Base-by-base conservation (phyloP, 2,797 vertebrate genomes). In the Pyrocephalus nanus region DNA sequence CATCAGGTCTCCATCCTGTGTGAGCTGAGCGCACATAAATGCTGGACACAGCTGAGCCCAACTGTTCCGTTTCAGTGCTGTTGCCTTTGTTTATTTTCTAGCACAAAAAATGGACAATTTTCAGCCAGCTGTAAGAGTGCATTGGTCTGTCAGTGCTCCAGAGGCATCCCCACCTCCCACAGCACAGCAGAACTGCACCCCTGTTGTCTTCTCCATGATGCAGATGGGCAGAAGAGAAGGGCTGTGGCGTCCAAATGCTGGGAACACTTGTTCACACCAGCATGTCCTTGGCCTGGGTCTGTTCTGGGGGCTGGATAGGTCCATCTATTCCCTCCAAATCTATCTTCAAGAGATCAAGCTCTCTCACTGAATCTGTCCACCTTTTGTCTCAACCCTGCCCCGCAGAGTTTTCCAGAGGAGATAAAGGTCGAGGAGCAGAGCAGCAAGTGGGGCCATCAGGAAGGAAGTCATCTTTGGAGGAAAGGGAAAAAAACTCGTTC, bases 221-320 rank as follows among this genome's bases (percentile, higher is more conserved):
- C 43, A 51, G 30, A 48, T 10, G 34, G 53, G 9, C 34, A 43
- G 26, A 11, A 92, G 20, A 64, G 17, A 1, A 5, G 8, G 9
- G 9, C 14, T 66, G 20, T 32, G 55, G 32, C 42, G n/a, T 32
- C 18, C 61, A 61, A 61, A 0, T 0, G 0, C 3, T 29, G 43
- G 66, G 40, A 78, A 72, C 1, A 0, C 8, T 30, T 82, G 22
- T 53, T 34, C 57, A n/a, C 32, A 67, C 3, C 21, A 34, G 12
- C 19, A 14, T 17, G 8, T 38, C 60, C 67, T 70, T 57, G 69
- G 17, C 12, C 53, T 70, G 51, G 40, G 70, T 70, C 50, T 2
- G 0, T 42, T 5, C 58, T 54, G 12, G 30, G 8, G 29, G 7
- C 18, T 60, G 20, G 22, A 69, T 48, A 22, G 40, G 22, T 36